phyloP scores from a whole-genome alignment of 2,888 invertebrate genomes.

The Mantis religiosa region DNA sequence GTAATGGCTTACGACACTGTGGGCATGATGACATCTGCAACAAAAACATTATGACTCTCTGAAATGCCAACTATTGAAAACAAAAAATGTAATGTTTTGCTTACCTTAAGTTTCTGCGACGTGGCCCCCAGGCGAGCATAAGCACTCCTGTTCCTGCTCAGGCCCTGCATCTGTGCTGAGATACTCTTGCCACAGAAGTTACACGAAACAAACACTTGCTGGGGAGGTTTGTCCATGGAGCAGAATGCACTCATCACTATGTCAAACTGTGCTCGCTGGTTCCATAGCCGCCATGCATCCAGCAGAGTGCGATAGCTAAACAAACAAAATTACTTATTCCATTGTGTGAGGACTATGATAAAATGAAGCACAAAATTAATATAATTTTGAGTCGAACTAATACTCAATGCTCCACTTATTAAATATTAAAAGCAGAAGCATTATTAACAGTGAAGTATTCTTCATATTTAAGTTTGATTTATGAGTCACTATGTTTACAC shows the following conservation, averaged over 20 bases:
- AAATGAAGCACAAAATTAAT: too few relatives aligned
- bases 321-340: neutral
- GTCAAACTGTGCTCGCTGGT: conserved; percentile 83
- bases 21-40: conserved; percentile 81
- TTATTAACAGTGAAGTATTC: too few relatives aligned
- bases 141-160: conserved; percentile 55
- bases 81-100: neutral
- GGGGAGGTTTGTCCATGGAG: conserved; percentile 46
- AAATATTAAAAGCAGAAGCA: too few relatives aligned
- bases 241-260: conserved; percentile 64
- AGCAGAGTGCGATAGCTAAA: conserved; percentile 75
- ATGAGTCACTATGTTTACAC: too few relatives aligned
- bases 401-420: too few relatives aligned
- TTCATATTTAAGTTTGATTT: too few relatives aligned
- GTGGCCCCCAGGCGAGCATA: conserved; percentile 61
- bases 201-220: conserved; percentile 76
- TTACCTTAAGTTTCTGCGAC: conserved; percentile 70
- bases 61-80: too few relatives aligned
- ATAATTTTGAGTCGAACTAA: too few relatives aligned
- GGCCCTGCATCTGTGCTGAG: conserved; percentile 70
- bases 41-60: neutral
- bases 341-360: too few relatives aligned
- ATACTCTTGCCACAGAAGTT: conserved; percentile 94
- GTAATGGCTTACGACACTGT: conserved; percentile 89
- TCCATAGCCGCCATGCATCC: conserved; percentile 89